These are phyloP conservation scores for Micronycteris hirsuta DNA, from an alignment of 2,113 vertebrate genomes.

Conservation along the genomic window DNA sequence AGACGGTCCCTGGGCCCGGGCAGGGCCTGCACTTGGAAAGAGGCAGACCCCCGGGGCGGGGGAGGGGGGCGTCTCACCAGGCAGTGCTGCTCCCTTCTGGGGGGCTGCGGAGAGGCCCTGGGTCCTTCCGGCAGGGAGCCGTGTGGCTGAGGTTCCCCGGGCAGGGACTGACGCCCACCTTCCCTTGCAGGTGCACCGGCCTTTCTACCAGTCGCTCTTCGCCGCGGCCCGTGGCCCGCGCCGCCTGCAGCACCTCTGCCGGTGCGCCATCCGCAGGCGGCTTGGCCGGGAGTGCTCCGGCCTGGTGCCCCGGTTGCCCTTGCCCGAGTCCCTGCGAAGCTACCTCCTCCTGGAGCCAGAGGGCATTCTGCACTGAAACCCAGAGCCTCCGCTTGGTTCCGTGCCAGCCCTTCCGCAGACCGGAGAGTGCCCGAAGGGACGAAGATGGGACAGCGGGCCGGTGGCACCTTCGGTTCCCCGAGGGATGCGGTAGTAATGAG, in stretches of 20 bases:
- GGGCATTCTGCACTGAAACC: conserved; percentile 71
- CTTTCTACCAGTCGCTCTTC: conserved; percentile 81
- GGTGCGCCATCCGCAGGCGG: conserved; percentile 59
- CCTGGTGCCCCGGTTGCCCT: conserved; percentile 75
- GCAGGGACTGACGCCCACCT: neutral
- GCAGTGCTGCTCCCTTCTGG: rapidly evolving
- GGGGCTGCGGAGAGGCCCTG: neutral
- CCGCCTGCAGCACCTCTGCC: conserved; percentile 81
- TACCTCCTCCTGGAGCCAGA: conserved; percentile 83
- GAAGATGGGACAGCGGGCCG: too few species aligned
- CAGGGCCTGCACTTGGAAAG: neutral
- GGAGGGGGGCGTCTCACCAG: neutral
- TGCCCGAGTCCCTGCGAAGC: conserved; percentile 72
- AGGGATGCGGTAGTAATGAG: neutral
- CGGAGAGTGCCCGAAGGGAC: too few species aligned
- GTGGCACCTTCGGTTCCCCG: too few species aligned
- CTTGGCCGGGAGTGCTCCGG: conserved; percentile 71
- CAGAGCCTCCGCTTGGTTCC: neutral
- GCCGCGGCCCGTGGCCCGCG: conserved; percentile 59
- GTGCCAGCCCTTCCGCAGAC: rapidly evolving
- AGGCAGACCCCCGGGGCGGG: neutral
- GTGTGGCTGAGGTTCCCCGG: rapidly evolving
- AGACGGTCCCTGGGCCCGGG: too few species aligned
- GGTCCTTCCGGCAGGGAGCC: neutral
- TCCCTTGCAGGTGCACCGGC: conserved; percentile 75